Conservation (phyloP, 2,888 invertebrate species). For the Camptogramma bilineatum region DNA sequence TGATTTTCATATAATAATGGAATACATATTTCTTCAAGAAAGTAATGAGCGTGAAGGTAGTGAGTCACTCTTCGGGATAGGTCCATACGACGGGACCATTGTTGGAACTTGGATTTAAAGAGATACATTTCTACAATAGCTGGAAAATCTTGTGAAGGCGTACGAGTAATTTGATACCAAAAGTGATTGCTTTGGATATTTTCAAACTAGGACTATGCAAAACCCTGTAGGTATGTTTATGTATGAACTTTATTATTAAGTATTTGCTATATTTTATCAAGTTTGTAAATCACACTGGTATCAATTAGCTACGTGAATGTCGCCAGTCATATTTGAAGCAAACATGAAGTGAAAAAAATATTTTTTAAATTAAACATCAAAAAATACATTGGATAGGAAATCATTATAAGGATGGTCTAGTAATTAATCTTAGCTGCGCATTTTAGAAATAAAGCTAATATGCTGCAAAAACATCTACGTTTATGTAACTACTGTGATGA, state of each 20-base stretch:
- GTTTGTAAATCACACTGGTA: conserved; percentile 37
- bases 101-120: conserved; percentile 19
- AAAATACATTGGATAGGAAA: conserved; percentile 6
- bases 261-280: not conserved
- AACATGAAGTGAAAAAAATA: conserved; percentile 50
- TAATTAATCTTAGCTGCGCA: not conserved
- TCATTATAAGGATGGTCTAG: not conserved
- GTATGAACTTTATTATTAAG: no score
- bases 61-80: not conserved
- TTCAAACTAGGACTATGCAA: not conserved
- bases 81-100: conserved; percentile 10
- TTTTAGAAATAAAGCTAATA: conserved; percentile 1
- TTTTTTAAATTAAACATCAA: conserved; percentile 6
- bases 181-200: not conserved
- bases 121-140: conserved; percentile 22
- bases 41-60: conserved; percentile 2
- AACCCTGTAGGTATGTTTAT: not conserved
- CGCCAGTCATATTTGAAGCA: conserved; percentile 60
- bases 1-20: not conserved
- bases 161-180: conserved; percentile 37
- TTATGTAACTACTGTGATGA: not conserved
- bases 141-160: conserved; percentile 29
- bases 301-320: conserved; percentile 51
- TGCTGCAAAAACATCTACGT: not conserved
- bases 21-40: conserved; percentile 4